Evolutionary conservation across 2,113 vertebrate genomes (phyloP).

Genomic region (Apeltes quadracus): DNA sequence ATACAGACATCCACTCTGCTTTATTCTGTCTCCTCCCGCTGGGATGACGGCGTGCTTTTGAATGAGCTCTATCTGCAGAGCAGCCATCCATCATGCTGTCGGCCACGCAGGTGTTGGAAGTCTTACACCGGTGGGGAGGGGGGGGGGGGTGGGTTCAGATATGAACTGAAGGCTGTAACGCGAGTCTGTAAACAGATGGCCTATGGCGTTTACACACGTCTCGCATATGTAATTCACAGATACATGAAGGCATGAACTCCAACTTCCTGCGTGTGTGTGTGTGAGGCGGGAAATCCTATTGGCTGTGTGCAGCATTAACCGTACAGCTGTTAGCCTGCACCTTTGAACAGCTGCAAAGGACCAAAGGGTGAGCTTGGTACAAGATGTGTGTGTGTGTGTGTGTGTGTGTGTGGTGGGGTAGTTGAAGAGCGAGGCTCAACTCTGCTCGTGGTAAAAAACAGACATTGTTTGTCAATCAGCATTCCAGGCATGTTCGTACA

Average conservation of each 20-base stretch:
- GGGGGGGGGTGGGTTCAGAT: too few relatives aligned
- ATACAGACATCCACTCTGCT: slow-evolving; percentile 31
- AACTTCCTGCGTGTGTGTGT: slow-evolving; percentile 6
- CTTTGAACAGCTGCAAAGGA: slow-evolving; percentile 43
- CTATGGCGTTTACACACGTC: slow-evolving; percentile 11
- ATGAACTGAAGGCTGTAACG: slow-evolving; percentile 53
- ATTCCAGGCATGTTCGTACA: slow-evolving; percentile 2
- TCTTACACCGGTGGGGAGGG: slow-evolving; percentile 57
- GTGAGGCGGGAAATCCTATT: background rate
- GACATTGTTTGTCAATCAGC: slow-evolving; percentile 35
- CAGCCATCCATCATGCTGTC: slow-evolving; percentile 67
- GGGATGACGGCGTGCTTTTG: slow-evolving; percentile 54
- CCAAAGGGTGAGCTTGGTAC: slow-evolving; percentile 27
- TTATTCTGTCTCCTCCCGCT: slow-evolving; percentile 43
- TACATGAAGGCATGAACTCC: slow-evolving; percentile 23
- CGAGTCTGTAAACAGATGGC: slow-evolving; percentile 41
- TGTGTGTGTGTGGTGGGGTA: background rate
- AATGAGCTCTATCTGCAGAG: slow-evolving; percentile 62
- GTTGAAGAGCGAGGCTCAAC: background rate
- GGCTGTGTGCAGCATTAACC: slow-evolving; percentile 41
- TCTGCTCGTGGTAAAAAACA: slow-evolving; percentile 6
- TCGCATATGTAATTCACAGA: slow-evolving; percentile 52
- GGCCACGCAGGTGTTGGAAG: slow-evolving; percentile 41
- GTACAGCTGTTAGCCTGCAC: slow-evolving; percentile 44
- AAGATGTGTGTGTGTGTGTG: slow-evolving; percentile 1